phyloP scores from a whole-genome alignment of 2,113 vertebrate genomes.

The Salvelinus namaycush region DNA sequence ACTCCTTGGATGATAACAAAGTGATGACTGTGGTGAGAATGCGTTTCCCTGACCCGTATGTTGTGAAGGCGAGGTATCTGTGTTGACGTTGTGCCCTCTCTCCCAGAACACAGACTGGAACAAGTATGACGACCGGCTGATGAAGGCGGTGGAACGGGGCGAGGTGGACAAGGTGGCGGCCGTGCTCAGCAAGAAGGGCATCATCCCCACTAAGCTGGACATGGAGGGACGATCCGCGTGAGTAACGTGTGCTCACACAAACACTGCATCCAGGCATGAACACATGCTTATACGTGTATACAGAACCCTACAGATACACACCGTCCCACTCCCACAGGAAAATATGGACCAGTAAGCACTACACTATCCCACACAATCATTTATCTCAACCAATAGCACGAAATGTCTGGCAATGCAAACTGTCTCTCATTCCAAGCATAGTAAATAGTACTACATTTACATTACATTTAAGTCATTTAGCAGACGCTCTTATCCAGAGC shows the following conservation, averaged over 20 bases:
- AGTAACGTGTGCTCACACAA: conserved; percentile 66
- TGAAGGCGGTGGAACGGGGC: conserved; percentile 94
- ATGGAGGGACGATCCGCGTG: conserved; percentile 95
- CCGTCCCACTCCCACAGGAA: neutral
- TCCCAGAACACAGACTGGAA: conserved; percentile 90
- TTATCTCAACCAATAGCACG: neutral
- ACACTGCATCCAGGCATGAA: neutral
- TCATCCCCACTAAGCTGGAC: conserved; percentile 89
- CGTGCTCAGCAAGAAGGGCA: conserved; percentile 91
- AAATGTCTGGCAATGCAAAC: conserved; percentile 15
- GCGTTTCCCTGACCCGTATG: neutral
- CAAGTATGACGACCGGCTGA: conserved; percentile 95
- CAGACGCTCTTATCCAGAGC: too few relatives aligned
- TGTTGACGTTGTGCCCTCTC: conserved; percentile 20
- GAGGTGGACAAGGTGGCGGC: conserved; percentile 93
- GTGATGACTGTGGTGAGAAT: neutral
- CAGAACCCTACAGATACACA: neutral
- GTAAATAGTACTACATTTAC: neutral
- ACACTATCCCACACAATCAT: neutral
- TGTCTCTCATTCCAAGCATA: conserved; percentile 35
- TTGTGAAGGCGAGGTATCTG: neutral
- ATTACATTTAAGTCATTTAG: too few relatives aligned
- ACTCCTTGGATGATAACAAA: neutral
- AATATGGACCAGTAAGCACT: neutral
- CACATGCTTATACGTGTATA: neutral